These are phyloP conservation scores for Stenodema calcarata DNA, from an alignment of 2,888 invertebrate species.

Conservation along the genomic window DNA sequence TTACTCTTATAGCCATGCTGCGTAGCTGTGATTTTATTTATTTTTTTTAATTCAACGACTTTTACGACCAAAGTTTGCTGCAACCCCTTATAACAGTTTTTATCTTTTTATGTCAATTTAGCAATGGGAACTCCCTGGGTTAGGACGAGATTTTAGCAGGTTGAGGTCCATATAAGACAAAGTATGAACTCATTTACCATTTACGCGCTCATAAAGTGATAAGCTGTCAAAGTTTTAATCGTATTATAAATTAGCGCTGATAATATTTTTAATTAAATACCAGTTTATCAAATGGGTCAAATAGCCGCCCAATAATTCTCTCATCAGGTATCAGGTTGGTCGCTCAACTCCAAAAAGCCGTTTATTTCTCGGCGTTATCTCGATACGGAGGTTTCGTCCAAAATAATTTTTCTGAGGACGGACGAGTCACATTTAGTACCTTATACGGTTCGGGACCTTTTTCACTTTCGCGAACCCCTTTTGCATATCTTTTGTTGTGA, in stretches of 20 bases:
- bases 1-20: no score
- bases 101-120: no score
- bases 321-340: neutral
- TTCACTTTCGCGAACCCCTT: slow-evolving; percentile 16
- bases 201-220: neutral
- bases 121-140: no score
- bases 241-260: neutral
- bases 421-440: neutral
- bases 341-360: neutral
- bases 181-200: no score
- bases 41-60: no score
- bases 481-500: slow-evolving; percentile 52
- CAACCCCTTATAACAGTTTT: no score
- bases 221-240: neutral
- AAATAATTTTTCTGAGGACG: neutral
- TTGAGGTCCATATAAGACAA: no score
- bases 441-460: neutral
- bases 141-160: no score
- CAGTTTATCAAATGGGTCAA: neutral
- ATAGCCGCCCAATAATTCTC: neutral
- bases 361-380: neutral
- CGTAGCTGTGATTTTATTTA: no score
- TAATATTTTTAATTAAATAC: neutral
- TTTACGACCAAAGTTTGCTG: no score
- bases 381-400: neutral